Evolutionary conservation across 1,140 invertebrate species (phyloP), one percentile per base, ranked within the genome.

Genomic region (Drosophila saltans): DNA sequence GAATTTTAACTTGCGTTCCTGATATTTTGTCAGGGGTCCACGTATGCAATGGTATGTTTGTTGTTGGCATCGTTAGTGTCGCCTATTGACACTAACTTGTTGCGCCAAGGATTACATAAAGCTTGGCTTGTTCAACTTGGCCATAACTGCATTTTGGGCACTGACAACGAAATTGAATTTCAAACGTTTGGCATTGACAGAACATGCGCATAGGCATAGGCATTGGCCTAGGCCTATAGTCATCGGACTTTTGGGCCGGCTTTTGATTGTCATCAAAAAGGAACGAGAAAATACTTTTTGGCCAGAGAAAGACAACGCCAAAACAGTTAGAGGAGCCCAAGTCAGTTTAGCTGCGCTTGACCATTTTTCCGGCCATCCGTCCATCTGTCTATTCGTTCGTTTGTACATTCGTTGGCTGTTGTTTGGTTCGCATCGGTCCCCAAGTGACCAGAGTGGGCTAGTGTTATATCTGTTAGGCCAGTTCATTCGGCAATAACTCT

Each of bases 111-210:
- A 52, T 52, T 39, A 59, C 57, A 59, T 59, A 59, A 59, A 59
- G 57, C 57, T 59, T 59, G 21, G 57, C 57, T 59, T 59, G 57
- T 59, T 39, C 57, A 39, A 59, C 57, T 59, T 59, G 57, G 36
- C 57, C 57, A 59, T 59, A 59, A 59, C 57, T 59, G 57, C 57
- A 59, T 36, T 59, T 59, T 59, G 57, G 57, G 33, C 57, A 52
- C 45, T 52, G 57, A 40, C 57, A 59, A 59, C 57, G 57, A 59
- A 59, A 59, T 59, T 59, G 57, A 59, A 59, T 59, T 59, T 59
- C 57, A 40, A 40, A 33, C 2, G 16, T 59, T 36, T 36, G 57
- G 57, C 57, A 59, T 59, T 59, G 57, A 59, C 57, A 59, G 57
- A 59, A 39, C 36, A 59, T 59, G 57, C 57, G 57, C 57, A 40